phyloP scores from a whole-genome alignment of 2,113 vertebrate species.

The Bucco capensis region DNA sequence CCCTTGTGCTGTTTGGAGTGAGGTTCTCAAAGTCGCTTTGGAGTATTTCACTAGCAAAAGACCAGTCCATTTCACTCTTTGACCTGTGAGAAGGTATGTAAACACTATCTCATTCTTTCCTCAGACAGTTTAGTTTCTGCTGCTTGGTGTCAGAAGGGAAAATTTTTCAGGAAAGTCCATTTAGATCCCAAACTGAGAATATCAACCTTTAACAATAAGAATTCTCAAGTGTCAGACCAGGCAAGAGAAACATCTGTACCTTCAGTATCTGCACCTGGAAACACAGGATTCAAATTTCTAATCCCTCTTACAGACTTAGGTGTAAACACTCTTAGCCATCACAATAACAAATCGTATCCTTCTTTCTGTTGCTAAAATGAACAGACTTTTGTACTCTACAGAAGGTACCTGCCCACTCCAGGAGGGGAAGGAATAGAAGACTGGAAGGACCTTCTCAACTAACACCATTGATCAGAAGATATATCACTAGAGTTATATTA shows the following conservation, averaged over 20 bases:
- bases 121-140: background rate
- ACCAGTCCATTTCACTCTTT: background rate
- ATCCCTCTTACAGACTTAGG: background rate
- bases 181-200: background rate
- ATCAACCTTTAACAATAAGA: rapidly evolving
- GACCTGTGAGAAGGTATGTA: background rate
- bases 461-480: background rate
- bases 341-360: background rate
- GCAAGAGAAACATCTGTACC: background rate
- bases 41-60: background rate
- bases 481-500: background rate
- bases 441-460: background rate
- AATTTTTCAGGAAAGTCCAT: background rate
- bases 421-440: background rate
- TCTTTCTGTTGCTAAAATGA: background rate
- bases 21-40: background rate
- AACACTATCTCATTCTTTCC: background rate
- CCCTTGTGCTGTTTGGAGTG: background rate
- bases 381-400: background rate
- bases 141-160: background rate
- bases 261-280: background rate
- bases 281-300: background rate
- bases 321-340: background rate
- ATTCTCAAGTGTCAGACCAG: background rate
- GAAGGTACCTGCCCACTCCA: background rate